Evolutionary conservation across 2,888 invertebrate species (phyloP), one percentile per base, ranked within the genome.

Genomic region (Torymus aiolomorphi): DNA sequence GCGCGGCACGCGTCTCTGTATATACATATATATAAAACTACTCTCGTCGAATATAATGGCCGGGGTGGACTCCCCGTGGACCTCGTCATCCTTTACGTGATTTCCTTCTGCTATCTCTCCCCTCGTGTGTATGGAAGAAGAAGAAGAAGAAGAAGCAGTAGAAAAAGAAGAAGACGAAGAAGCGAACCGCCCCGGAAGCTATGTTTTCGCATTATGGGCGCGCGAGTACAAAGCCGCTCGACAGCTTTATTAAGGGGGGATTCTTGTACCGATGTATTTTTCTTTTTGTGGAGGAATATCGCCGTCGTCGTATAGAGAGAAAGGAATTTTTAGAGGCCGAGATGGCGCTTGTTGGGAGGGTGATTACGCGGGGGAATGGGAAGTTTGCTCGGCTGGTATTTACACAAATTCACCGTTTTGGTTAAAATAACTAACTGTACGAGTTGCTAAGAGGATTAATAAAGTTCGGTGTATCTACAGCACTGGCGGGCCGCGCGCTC

Each of bases 131-230:
- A 12, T 49, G 42, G 42, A 42, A 42, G 8, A 42, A 42, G 31
- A 31, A 31, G 42, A 42, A 42, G 42, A 42, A 42, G 8, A 8
- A 42, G 42, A 1, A 42, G 42, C 8, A 8, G 42, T 10, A 42
- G 42, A 8, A 42, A 1, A 42, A 42, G 31, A 31, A 31, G 3
- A 31, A 24, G 31, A 31, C 3, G 31, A 31, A 42, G 42, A 42
- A 42, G 8, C 42, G 42, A 42, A 42, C 42, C 42, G 61, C 56
- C 65, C 79, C 70, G 75, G 78, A 81, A 80, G 78, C 82, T 80
- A 80, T 83, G 84, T 83, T 82, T 84, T 79, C 82, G 79, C 76
- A 84, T 83, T 82, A 81, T 72, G 80, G 69, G 80, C 74, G 42
- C 42, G 42, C 42, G 49, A 24, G 70, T 16, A 16, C 20, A 54